These are phyloP conservation scores for Acanthochromis polyacanthus DNA, from an alignment of 2,113 vertebrate genomes.

Conservation along the genomic window DNA sequence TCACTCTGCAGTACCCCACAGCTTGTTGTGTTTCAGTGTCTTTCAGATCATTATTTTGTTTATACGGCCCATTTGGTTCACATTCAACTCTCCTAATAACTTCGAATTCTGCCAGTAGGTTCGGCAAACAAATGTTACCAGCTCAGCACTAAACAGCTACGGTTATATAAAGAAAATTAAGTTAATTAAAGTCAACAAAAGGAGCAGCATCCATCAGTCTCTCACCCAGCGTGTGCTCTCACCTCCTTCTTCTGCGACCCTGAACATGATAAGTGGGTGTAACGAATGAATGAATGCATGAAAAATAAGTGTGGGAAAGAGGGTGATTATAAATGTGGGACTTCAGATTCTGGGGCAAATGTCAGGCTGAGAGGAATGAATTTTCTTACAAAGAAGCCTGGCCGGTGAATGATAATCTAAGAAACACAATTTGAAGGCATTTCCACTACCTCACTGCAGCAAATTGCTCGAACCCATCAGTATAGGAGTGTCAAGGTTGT, in stretches of 20 bases:
- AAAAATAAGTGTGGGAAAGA: neutral
- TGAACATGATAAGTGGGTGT: neutral
- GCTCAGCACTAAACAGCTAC: no score
- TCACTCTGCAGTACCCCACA: no score
- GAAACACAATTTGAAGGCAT: neutral
- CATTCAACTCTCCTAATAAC: no score
- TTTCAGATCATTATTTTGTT: no score
- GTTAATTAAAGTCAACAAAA: conserved; percentile 1
- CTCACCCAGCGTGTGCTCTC: neutral
- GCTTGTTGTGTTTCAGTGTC: no score
- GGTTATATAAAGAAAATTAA: neutral
- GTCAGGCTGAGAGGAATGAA: neutral
- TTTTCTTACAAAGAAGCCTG: conserved; percentile 4
- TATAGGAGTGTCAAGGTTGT: conserved; percentile 24
- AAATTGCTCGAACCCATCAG: conserved; percentile 4
- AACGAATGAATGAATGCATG: neutral
- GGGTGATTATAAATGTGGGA: neutral
- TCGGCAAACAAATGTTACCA: no score
- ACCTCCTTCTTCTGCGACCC: neutral
- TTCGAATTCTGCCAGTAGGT: no score
- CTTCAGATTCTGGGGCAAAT: neutral
- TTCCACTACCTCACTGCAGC: neutral
- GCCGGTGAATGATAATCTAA: neutral
- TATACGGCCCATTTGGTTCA: no score
- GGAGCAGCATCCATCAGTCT: no score